Evolutionary conservation across 2,888 invertebrate genomes (phyloP).

Genomic region (Uropetala carovei): DNA sequence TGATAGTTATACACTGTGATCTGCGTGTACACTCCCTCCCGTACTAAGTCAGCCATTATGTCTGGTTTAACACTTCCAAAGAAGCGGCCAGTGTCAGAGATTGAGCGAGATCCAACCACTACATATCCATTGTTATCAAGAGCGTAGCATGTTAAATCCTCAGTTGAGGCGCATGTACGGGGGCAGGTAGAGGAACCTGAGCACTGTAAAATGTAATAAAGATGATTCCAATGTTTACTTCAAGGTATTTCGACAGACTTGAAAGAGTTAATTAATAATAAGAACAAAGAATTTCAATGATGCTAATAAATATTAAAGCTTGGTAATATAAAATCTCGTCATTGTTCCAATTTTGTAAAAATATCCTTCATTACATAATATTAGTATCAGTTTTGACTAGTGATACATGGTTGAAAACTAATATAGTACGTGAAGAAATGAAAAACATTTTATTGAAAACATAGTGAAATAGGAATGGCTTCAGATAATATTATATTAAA

Average conservation of each 20-base stretch:
- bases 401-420: no score
- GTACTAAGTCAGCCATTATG: constrained; percentile 73
- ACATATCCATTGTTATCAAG: constrained; percentile 77
- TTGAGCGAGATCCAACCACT: constrained; percentile 73
- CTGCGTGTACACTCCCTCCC: constrained; percentile 73
- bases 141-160: constrained; percentile 74
- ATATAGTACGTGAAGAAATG: no score
- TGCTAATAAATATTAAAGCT: not conserved
- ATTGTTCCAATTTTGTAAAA: no score
- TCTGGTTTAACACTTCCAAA: constrained; percentile 76
- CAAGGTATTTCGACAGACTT: not conserved
- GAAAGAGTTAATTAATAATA: not conserved
- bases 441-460: no score
- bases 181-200: constrained; percentile 68
- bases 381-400: no score
- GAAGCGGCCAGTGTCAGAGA: constrained; percentile 74
- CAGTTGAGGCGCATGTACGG: constrained; percentile 71
- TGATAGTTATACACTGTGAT: constrained; percentile 74
- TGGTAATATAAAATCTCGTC: not conserved
- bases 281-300: not conserved
- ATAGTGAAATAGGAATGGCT: no score
- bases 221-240: not conserved
- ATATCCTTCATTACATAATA: no score
- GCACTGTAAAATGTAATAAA: constrained; percentile 24
- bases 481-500: no score